A percentile compares a stretch with the other conserved stretches of the same genome.
phyloP scores from a whole-genome alignment of 2,888 invertebrate species.

The Opisthograptis luteolata region DNA sequence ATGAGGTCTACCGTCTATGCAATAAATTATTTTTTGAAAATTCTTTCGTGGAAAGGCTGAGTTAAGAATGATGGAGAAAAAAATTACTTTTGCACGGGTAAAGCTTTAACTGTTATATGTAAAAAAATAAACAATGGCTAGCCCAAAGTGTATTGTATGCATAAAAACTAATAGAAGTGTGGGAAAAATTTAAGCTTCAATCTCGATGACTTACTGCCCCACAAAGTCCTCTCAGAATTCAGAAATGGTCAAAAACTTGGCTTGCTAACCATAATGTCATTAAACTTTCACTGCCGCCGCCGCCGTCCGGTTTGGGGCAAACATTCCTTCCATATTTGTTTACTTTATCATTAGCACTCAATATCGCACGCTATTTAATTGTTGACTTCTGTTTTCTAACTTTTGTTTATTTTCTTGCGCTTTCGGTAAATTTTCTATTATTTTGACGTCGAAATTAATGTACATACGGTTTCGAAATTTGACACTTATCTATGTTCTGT shows the following conservation, averaged over 20 bases:
- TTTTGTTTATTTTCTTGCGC: constrained; percentile 1
- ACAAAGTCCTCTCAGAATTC: background rate
- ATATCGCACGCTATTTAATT: constrained; percentile 10
- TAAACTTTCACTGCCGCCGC: constrained; percentile 29
- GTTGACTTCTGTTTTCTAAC: constrained; percentile 11
- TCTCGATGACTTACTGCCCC: background rate
- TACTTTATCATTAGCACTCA: constrained; percentile 23
- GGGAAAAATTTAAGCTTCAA: background rate
- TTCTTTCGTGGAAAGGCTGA: too few species aligned
- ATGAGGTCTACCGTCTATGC: too few species aligned
- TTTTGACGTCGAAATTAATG: too few species aligned
- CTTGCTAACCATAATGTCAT: constrained; percentile 9
- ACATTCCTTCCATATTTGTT: constrained; percentile 19
- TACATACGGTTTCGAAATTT: too few species aligned
- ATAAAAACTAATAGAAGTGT: background rate
- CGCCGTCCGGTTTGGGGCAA: constrained; percentile 17
- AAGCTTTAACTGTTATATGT: too few species aligned
- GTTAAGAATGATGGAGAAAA: too few species aligned
- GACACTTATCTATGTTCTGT: too few species aligned
- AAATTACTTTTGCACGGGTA: too few species aligned
- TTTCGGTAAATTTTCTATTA: background rate
- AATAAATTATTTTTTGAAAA: too few species aligned
- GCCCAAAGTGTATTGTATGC: too few species aligned
- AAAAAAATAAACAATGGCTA: too few species aligned
- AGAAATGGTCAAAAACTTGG: constrained; percentile 20